These are phyloP conservation scores for Phallusia fumigata DNA, from an alignment of 23 tunicate species.

Conservation along the genomic window DNA sequence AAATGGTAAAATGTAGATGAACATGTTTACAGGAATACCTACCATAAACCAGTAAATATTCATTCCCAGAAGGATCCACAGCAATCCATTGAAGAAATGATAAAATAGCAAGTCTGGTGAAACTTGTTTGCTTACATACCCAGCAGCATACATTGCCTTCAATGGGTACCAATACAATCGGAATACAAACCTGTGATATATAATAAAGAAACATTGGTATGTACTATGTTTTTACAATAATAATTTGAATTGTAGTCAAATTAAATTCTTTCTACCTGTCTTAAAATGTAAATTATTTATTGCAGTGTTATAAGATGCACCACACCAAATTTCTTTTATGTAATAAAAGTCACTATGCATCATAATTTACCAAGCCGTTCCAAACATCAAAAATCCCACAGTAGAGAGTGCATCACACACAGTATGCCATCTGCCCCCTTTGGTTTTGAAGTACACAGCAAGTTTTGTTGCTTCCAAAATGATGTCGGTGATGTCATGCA, in stretches of 20 bases:
- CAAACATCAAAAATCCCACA: conserved; percentile 79
- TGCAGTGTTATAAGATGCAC: no score
- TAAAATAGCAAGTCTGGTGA: conserved; percentile 37
- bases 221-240: neutral
- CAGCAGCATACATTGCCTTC: conserved; percentile 94
- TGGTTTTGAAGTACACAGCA: conserved; percentile 75
- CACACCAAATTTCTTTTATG: no score
- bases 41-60: conserved; percentile 94
- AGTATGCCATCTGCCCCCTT: conserved; percentile 79
- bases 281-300: no score
- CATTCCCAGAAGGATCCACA: conserved; percentile 76
- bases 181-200: conserved; percentile 62
- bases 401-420: conserved; percentile 76
- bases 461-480: conserved; percentile 76
- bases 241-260: no score
- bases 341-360: no score
- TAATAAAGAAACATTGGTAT: neutral
- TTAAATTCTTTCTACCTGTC: no score
- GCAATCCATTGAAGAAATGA: conserved; percentile 68
- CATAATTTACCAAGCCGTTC: conserved; percentile 86
- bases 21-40: neutral
- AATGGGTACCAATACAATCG: conserved; percentile 93
- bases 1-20: neutral
- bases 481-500: conserved; percentile 95
- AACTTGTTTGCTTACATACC: conserved; percentile 40